These are phyloP conservation scores for Drosophila dunni DNA, from an alignment of 1,140 invertebrate species.

Conservation along the genomic window DNA sequence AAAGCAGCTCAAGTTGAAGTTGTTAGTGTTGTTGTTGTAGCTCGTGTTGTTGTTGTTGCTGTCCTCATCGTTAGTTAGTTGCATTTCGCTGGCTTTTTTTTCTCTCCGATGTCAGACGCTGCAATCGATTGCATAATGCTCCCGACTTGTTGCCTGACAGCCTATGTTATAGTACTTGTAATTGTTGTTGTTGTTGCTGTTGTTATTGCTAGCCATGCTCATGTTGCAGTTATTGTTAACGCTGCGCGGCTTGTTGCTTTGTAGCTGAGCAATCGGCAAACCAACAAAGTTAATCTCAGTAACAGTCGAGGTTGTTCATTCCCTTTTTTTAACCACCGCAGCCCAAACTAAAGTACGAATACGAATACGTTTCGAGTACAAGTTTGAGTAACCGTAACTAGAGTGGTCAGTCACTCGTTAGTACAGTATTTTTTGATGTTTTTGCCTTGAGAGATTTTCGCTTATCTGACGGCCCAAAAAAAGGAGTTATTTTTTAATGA, in stretches of 20 bases:
- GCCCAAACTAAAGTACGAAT: conserved; percentile 41
- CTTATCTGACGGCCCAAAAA: conserved; percentile 27
- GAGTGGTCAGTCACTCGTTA: conserved; percentile 20
- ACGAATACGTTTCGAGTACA: background rate
- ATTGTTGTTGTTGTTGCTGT: conserved; percentile 38
- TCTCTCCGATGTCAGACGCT: conserved; percentile 41
- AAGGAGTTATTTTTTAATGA: conserved; percentile 26
- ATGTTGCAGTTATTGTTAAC: conserved; percentile 78
- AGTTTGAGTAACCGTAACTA: conserved; percentile 30
- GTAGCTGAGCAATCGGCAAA: conserved; percentile 41
- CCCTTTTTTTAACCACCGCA: conserved; percentile 52
- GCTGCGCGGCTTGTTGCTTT: conserved; percentile 69
- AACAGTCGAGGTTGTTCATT: conserved; percentile 45
- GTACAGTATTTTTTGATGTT: conserved; percentile 12
- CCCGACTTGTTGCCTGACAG: conserved; percentile 69
- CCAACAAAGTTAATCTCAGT: conserved; percentile 34
- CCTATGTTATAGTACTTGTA: conserved; percentile 42
- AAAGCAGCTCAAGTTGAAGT: conserved; percentile 59
- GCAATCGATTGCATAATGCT: conserved; percentile 71
- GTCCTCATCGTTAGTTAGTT: conserved; percentile 27
- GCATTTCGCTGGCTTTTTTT: conserved; percentile 46
- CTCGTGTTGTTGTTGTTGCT: conserved; percentile 24
- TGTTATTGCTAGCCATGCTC: conserved; percentile 61
- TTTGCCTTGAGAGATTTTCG: conserved; percentile 29
- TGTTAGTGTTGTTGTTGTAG: conserved; percentile 33